Percentiles rank a stretch among this genome's conserved stretches.
Evolutionary conservation across 1,140 invertebrate species (phyloP).

Genomic region (Halesus radiatus): DNA sequence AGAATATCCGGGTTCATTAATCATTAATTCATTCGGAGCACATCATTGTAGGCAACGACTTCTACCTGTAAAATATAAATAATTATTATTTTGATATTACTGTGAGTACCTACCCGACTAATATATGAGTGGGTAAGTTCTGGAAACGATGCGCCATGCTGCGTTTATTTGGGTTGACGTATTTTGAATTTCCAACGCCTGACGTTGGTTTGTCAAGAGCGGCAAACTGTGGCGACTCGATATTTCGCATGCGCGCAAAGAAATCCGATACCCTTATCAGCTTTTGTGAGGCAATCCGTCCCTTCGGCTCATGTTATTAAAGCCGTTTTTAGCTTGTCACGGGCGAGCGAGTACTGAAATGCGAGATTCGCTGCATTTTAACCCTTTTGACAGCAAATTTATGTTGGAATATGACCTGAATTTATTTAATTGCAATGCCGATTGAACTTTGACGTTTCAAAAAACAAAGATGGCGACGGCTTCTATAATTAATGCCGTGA

Average conservation of each 20-base stretch:
- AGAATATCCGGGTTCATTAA: too few relatives aligned
- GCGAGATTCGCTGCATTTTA: slow-evolving; percentile 22
- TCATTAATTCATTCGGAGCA: too few relatives aligned
- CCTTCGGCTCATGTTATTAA: neutral
- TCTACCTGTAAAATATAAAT: too few relatives aligned
- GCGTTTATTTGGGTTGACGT: slow-evolving; percentile 33
- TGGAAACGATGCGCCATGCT: slow-evolving; percentile 14
- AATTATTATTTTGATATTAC: too few relatives aligned
- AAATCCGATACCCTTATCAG: slow-evolving; percentile 26
- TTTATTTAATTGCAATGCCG: slow-evolving; percentile 30
- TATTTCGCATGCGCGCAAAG: slow-evolving; percentile 34
- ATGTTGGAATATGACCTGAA: slow-evolving; percentile 31
- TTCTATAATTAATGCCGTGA: slow-evolving; percentile 32
- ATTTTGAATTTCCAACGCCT: slow-evolving; percentile 41
- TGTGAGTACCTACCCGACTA: neutral
- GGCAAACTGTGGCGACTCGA: slow-evolving; percentile 10
- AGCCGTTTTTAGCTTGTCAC: slow-evolving; percentile 1
- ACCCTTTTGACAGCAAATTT: slow-evolving; percentile 26
- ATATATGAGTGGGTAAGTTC: neutral
- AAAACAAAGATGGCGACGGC: slow-evolving; percentile 25
- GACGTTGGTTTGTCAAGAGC: slow-evolving; percentile 22
- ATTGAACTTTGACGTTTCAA: slow-evolving; percentile 25
- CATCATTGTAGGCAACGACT: too few relatives aligned
- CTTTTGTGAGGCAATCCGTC: slow-evolving; percentile 8
- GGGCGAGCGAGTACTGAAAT: slow-evolving; percentile 7